phyloP scores from a whole-genome alignment of 1,140 invertebrate species.

The Hypsibius dujardini region DNA sequence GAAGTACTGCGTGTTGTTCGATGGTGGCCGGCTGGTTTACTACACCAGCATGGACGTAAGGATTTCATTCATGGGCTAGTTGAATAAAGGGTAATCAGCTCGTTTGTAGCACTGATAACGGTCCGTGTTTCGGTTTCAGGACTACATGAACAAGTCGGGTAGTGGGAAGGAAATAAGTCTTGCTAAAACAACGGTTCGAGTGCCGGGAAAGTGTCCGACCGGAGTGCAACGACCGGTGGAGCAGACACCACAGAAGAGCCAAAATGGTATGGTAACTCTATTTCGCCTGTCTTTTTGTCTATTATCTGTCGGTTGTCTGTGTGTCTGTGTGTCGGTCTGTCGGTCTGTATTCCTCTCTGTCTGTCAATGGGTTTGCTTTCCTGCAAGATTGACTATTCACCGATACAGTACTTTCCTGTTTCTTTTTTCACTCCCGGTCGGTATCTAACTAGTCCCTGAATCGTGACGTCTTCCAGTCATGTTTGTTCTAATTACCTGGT shows the following conservation, averaged over 20 bases:
- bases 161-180: slow-evolving; percentile 90
- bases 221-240: slow-evolving; percentile 41
- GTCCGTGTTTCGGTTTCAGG: slow-evolving; percentile 38
- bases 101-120: not conserved
- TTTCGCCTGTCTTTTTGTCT: too few species aligned
- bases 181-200: slow-evolving; percentile 89
- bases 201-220: slow-evolving; percentile 76
- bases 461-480: too few species aligned
- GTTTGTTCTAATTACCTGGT: too few species aligned
- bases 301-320: slow-evolving; percentile 52
- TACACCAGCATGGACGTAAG: slow-evolving; percentile 79
- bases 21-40: slow-evolving; percentile 82
- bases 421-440: too few species aligned
- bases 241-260: not conserved
- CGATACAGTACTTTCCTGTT: slow-evolving; percentile 29
- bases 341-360: slow-evolving; percentile 88
- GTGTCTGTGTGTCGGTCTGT: slow-evolving; percentile 82
- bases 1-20: slow-evolving; percentile 88
- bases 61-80: slow-evolving; percentile 17
- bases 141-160: slow-evolving; percentile 87
- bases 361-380: slow-evolving; percentile 63
- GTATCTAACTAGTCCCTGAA: too few species aligned
- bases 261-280: slow-evolving; percentile 16
- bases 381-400: slow-evolving; percentile 30
- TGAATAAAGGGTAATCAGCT: slow-evolving; percentile 18